These are phyloP conservation scores for Lordiphosa stackelbergi DNA, from an alignment of 1,140 invertebrate species.

Conservation along the genomic window DNA sequence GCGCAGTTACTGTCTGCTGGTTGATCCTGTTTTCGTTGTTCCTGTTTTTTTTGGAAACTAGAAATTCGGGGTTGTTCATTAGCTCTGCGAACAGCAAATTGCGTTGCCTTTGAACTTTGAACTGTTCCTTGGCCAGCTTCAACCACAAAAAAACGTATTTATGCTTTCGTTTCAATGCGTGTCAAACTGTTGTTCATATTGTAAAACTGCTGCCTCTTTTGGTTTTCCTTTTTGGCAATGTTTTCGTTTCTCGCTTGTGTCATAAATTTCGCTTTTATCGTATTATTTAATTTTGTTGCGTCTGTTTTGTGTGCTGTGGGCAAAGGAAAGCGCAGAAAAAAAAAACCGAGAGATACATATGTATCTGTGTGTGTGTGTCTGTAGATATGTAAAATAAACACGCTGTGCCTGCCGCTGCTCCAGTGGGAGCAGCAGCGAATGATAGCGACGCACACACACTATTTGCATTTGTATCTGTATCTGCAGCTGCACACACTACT, in stretches of 20 bases:
- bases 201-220: neutral
- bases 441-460: neutral
- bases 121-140: constrained; percentile 17
- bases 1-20: neutral
- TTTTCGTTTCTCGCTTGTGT: constrained; percentile 46
- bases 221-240: constrained; percentile 22
- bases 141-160: constrained; percentile 18
- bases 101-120: constrained; percentile 45
- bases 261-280: constrained; percentile 75
- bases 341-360: constrained; percentile 26
- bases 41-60: constrained; percentile 40
- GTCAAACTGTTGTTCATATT: constrained; percentile 16
- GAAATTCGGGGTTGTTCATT: constrained; percentile 55
- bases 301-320: constrained; percentile 34
- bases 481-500: constrained; percentile 3
- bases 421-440: neutral
- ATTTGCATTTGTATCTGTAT: constrained; percentile 1
- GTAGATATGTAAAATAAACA: constrained; percentile 10
- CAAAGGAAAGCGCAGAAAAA: constrained; percentile 30
- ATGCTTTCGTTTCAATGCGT: constrained; percentile 14
- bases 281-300: constrained; percentile 68
- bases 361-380: neutral
- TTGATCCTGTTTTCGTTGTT: constrained; percentile 17
- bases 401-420: constrained; percentile 11
- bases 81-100: constrained; percentile 28